Evolutionary conservation across 2,888 invertebrate genomes (phyloP), one percentile per base, ranked within the genome.

Genomic region (Idaea aversata): DNA sequence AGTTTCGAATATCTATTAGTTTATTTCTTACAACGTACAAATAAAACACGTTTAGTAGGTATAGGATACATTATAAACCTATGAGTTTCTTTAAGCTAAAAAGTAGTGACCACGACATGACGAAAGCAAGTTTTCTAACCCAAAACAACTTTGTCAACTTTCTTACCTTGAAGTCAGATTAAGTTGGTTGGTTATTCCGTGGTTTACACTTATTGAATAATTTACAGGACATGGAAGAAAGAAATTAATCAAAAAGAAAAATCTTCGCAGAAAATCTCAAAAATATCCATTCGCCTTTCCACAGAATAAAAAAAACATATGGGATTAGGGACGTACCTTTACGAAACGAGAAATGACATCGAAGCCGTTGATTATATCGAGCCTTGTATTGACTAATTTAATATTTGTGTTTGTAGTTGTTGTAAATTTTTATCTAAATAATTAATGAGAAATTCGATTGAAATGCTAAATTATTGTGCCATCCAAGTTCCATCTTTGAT

Each of bases 61-160:
- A 58, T 2, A 3, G 15, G 58, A 59, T 15, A 5, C 15, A 59
- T 3, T 10, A 47, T 13, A 4, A 47, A 7, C 47, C 47, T 13
- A 10, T 47, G 10, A 47, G 13, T 47, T 47, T 47, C 13, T 47
- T 47, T 7, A 59, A 6, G 4, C 15, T 59, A 59, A 15, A 36
- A 59, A 47, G 59, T 59, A 63, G 47, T 34, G 10, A 38, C 6
- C 35, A 16, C 7, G 57, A 57, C 59, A 63, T 67, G 65, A 67
- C 67, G 67, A 65, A 65, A 60, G 57, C 63, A 63, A 66, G 58
- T 63, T 66, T 63, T 68, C 62, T 68, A 65, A 65, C 65, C 65
- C 64, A 68, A 57, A 47, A 7, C 10, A 47, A 47, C 10, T 47
- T 47, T 47, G 13, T 47, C 10, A 47, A 47, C 10, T 47, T 47